Conservation (phyloP, 2,113 vertebrate species). For the Oreochromis tanganicae region DNA sequence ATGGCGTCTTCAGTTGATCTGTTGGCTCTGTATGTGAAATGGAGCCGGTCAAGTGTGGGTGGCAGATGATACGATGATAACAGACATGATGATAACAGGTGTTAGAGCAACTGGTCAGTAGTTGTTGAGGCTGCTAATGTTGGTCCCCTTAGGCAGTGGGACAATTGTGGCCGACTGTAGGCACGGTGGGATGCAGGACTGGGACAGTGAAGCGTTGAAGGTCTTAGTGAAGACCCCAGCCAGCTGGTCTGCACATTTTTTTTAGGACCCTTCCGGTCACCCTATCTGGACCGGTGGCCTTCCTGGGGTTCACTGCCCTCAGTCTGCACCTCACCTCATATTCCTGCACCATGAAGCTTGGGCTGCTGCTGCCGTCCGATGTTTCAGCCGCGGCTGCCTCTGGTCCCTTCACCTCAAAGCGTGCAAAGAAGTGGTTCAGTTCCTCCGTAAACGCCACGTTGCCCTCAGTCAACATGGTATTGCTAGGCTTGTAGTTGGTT, state of each 20-base stretch:
- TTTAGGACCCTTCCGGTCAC: not conserved
- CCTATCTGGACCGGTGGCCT: not conserved
- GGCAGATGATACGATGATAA: not conserved
- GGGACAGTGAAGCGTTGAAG: not conserved
- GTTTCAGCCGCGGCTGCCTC: not conserved
- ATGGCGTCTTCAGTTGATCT: not conserved
- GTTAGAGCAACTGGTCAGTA: not conserved
- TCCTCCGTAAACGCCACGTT: fast-evolving
- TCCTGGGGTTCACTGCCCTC: not conserved
- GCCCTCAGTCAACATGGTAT: not conserved
- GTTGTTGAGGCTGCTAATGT: not conserved
- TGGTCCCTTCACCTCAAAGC: not conserved
- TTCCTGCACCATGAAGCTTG: not conserved
- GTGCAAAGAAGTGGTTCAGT: not conserved
- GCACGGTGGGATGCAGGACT: not conserved
- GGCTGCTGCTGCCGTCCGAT: not conserved
- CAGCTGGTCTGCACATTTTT: not conserved
- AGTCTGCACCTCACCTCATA: not conserved
- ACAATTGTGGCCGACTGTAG: not conserved
- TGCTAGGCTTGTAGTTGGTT: not conserved
- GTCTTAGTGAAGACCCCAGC: not conserved
- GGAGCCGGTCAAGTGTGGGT: not conserved
- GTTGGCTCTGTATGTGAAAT: not conserved
- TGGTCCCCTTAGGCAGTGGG: not conserved
- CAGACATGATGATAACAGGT: not conserved